Evolutionary conservation across 2,888 invertebrate genomes (phyloP).

Genomic region (Tachina lurida): DNA sequence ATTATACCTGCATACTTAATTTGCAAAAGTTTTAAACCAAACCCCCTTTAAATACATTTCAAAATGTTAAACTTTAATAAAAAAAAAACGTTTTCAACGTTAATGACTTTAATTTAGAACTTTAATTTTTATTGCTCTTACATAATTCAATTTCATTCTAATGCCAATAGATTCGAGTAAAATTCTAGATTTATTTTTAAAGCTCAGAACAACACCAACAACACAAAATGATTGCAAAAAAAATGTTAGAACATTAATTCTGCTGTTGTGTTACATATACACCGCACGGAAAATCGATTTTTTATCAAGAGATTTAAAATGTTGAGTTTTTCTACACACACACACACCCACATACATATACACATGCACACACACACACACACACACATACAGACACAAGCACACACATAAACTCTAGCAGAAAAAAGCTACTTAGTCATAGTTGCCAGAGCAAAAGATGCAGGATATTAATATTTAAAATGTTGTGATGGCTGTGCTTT

Average conservation of each 20-base stretch:
- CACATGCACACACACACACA: slow-evolving; percentile 1
- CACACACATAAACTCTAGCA: no score
- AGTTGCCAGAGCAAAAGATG: slow-evolving; percentile 49
- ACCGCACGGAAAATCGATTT: slow-evolving; percentile 56
- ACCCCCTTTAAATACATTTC: slow-evolving; percentile 3
- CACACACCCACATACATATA: neutral
- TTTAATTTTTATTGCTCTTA: slow-evolving; percentile 21
- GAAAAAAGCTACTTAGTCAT: slow-evolving; percentile 40
- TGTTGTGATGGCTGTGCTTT: slow-evolving; percentile 34
- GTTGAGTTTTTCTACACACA: slow-evolving; percentile 29
- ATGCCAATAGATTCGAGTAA: slow-evolving; percentile 43
- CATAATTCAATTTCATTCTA: slow-evolving; percentile 46
- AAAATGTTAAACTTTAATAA: slow-evolving; percentile 3
- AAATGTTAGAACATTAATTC: slow-evolving; percentile 41
- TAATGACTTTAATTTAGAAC: slow-evolving; percentile 33
- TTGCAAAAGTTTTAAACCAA: neutral
- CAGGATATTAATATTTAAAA: slow-evolving; percentile 55
- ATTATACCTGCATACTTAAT: no score
- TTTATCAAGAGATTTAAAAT: slow-evolving; percentile 54
- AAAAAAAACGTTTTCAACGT: neutral
- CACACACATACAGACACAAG: neutral
- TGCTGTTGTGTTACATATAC: slow-evolving; percentile 49
- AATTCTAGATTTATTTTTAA: slow-evolving; percentile 49
- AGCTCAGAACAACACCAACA: slow-evolving; percentile 11
- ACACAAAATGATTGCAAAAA: slow-evolving; percentile 11